Evolutionary conservation across 2,113 vertebrate species (phyloP).

Genomic region (Ceyx margarethae): DNA sequence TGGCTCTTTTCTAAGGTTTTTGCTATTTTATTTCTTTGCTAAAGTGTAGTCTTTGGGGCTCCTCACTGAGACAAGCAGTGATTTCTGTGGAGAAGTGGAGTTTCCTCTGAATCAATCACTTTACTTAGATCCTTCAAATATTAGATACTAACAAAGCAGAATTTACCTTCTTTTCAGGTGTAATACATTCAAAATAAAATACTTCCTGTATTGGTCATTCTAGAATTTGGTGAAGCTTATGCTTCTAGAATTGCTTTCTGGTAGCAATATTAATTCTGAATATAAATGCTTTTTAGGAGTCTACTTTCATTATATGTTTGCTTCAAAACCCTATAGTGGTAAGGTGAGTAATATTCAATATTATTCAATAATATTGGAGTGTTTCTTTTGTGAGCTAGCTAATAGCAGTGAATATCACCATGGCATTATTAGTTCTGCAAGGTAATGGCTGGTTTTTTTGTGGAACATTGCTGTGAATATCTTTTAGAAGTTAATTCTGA

Average conservation of each 20-base stretch:
- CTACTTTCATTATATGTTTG: not conserved
- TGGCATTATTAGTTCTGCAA: slow-evolving; percentile 1
- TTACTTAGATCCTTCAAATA: not conserved
- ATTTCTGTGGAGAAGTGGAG: not conserved
- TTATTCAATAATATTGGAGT: not conserved
- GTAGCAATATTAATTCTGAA: not conserved
- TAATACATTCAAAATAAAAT: not conserved
- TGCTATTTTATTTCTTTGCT: not conserved
- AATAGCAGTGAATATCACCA: not conserved
- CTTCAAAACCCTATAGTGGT: not conserved
- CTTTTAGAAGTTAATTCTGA: not conserved
- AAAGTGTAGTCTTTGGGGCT: not conserved
- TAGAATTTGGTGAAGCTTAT: not conserved
- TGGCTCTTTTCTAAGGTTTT: not conserved
- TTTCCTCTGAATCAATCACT: not conserved
- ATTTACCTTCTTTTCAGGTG: not conserved
- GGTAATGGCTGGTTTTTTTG: not conserved
- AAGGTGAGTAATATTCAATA: not conserved
- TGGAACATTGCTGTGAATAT: not conserved
- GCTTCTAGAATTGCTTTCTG: not conserved
- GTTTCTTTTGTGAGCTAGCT: not conserved
- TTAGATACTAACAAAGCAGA: not conserved
- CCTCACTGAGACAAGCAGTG: not conserved
- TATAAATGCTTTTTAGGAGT: not conserved
- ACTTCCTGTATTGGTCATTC: not conserved